phyloP scores from a whole-genome alignment of 2,113 vertebrate species.

The Myxocyprinus asiaticus region DNA sequence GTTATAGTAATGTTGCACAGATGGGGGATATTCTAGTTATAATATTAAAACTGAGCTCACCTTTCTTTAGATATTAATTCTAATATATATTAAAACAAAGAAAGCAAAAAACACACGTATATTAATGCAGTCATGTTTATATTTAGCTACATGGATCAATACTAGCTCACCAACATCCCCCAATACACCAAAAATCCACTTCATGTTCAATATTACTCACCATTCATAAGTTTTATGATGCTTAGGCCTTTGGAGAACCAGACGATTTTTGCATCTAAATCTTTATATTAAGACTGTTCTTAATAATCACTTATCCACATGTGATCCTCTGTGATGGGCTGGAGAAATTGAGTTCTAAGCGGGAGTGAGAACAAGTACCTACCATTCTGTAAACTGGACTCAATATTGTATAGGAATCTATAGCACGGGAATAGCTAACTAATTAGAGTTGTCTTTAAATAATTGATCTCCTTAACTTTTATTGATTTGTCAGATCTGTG shows the following conservation, averaged over 20 bases:
- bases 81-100: no score
- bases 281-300: slow-evolving; percentile 6
- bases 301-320: slow-evolving; percentile 21
- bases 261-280: background rate
- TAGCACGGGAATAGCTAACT: slow-evolving; percentile 96
- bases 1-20: no score
- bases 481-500: slow-evolving; percentile 98
- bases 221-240: background rate
- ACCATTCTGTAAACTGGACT: slow-evolving; percentile 76
- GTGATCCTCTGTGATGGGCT: background rate
- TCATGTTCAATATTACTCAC: background rate
- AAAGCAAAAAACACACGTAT: no score
- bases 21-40: no score
- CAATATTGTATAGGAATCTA: slow-evolving; percentile 96
- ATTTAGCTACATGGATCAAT: no score
- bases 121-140: no score
- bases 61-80: no score
- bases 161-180: background rate
- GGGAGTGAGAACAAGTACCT: slow-evolving; percentile 47
- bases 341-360: slow-evolving; percentile 28
- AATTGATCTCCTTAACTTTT: slow-evolving; percentile 99
- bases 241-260: background rate
- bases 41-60: no score
- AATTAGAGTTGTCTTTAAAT: slow-evolving; percentile 99
- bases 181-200: slow-evolving; percentile 10